A percentile compares a stretch with the other conserved stretches of the same genome.
phyloP scores from a whole-genome alignment of 2,113 vertebrate genomes.

The Dipodomys ordii region DNA sequence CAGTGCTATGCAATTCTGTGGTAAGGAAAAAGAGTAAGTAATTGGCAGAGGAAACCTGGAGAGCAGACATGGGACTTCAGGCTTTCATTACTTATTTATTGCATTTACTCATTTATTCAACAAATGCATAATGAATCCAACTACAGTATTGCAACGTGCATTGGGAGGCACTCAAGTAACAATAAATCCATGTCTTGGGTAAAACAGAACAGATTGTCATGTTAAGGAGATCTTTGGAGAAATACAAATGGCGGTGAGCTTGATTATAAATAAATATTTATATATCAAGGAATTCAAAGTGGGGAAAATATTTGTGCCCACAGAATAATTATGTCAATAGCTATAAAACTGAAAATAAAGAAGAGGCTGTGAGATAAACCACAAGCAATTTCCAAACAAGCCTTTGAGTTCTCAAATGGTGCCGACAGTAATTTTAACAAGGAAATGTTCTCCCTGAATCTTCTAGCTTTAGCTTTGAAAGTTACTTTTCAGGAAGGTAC shows the following conservation, averaged over 20 bases:
- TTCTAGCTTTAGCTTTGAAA: background rate
- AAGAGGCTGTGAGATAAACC: background rate
- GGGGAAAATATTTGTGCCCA: background rate
- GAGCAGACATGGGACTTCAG: slow-evolving; percentile 52
- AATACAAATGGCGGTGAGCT: background rate
- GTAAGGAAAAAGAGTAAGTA: slow-evolving; percentile 37
- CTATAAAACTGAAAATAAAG: slow-evolving; percentile 54
- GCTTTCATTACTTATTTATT: slow-evolving; percentile 74
- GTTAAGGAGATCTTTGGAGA: slow-evolving; percentile 48
- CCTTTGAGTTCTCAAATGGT: slow-evolving; percentile 35
- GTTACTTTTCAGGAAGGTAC: background rate
- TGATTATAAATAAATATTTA: slow-evolving; percentile 66
- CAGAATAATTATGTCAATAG: slow-evolving; percentile 45
- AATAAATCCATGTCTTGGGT: slow-evolving; percentile 52
- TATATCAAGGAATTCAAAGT: slow-evolving; percentile 36
- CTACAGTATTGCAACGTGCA: slow-evolving; percentile 49
- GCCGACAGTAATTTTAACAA: slow-evolving; percentile 42
- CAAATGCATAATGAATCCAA: slow-evolving; percentile 67
- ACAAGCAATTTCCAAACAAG: slow-evolving; percentile 11
- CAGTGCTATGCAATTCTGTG: slow-evolving; percentile 37
- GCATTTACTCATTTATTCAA: slow-evolving; percentile 73
- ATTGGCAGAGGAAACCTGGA: slow-evolving; percentile 46
- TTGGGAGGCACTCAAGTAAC: slow-evolving; percentile 49
- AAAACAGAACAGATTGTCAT: slow-evolving; percentile 46
- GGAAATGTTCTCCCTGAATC: background rate